These are phyloP conservation scores for Pachymerium ferrugineum DNA, from an alignment of 2,888 invertebrate species.

Conservation along the genomic window DNA sequence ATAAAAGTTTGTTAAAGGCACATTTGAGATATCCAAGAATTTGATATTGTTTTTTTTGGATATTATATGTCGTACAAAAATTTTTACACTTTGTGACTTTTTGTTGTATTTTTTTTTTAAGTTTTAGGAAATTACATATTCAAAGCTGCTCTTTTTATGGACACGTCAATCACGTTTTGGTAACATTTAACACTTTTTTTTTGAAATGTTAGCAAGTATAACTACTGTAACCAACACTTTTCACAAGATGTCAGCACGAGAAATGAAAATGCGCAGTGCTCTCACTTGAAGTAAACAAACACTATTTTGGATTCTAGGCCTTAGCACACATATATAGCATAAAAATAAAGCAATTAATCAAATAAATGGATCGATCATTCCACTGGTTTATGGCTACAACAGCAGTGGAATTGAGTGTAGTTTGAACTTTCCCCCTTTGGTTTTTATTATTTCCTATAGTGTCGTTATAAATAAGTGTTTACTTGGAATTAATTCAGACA, in stretches of 20 bases:
- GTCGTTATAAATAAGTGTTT: background rate
- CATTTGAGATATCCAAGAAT: background rate
- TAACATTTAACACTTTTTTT: background rate
- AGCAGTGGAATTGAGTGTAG: conserved; percentile 2
- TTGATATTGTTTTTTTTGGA: background rate
- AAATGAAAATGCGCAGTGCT: no score
- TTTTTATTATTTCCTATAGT: background rate
- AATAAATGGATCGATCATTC: background rate
- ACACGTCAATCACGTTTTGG: background rate
- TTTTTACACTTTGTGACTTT: background rate
- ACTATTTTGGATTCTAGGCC: background rate
- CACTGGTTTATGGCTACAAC: background rate
- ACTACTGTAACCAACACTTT: background rate
- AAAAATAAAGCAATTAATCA: conserved; percentile 3
- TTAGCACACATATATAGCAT: background rate
- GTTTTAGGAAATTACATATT: no score
- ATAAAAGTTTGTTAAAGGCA: conserved; percentile 1
- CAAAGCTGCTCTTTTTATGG: conserved; percentile 5
- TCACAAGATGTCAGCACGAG: no score
- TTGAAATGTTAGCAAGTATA: no score
- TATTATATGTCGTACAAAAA: background rate
- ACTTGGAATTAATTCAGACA: background rate
- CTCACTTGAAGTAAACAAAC: background rate
- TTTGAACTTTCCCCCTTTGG: conserved; percentile 16
- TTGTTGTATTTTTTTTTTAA: background rate